Evolutionary conservation across 2,888 invertebrate species (phyloP).

Genomic region (Acanthopleura granulata): DNA sequence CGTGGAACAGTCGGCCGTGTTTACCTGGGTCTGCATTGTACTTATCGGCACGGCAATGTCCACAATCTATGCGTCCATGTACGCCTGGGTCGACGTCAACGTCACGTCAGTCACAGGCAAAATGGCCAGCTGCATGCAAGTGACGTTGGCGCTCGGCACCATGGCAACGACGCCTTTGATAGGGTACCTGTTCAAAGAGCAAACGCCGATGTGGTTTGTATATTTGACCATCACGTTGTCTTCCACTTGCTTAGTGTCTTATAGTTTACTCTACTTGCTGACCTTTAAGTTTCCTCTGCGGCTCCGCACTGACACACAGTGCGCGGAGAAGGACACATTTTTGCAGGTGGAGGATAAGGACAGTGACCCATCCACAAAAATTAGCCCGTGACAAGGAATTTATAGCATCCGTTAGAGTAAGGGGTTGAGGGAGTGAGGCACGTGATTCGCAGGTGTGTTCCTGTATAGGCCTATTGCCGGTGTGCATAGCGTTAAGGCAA

Average conservation of each 20-base stretch:
- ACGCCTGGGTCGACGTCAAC: constrained; percentile 11
- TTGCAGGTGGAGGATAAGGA: too few species aligned
- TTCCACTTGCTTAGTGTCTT: neutral
- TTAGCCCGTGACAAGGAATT: too few species aligned
- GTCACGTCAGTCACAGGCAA: constrained; percentile 4
- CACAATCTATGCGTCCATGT: constrained; percentile 11
- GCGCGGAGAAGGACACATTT: too few species aligned
- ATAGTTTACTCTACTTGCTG: neutral
- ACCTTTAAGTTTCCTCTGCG: neutral
- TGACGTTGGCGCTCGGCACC: constrained; percentile 12
- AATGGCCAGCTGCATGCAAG: constrained; percentile 16
- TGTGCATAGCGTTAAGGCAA: too few species aligned
- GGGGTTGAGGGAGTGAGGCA: too few species aligned
- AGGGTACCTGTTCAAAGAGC: constrained; percentile 2
- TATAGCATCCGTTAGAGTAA: too few species aligned
- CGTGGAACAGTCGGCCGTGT: neutral
- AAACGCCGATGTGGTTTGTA: constrained; percentile 7
- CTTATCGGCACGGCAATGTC: constrained; percentile 2
- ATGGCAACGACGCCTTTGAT: neutral
- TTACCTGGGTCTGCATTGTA: neutral
- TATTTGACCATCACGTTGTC: neutral
- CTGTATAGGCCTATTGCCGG: too few species aligned
- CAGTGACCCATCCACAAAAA: too few species aligned
- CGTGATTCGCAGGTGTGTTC: too few species aligned
- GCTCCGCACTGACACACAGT: too few species aligned